These are phyloP conservation scores for Apogon talboti DNA, from an alignment of 2,797 vertebrate species.

Conservation along the genomic window DNA sequence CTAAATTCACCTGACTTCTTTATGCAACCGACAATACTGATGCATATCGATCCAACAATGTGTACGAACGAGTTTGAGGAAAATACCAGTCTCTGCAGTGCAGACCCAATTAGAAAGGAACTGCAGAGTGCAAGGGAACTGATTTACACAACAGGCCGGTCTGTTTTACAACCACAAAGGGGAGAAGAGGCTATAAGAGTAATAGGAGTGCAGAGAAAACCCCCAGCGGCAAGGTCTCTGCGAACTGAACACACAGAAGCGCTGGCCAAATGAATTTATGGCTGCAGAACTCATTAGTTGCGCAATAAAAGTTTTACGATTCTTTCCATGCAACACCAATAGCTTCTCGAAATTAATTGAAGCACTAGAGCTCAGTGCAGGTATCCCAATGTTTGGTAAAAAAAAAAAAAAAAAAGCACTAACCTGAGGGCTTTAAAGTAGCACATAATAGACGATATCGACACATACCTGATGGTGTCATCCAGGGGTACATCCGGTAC, in stretches of 20 bases:
- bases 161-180: slow-evolving; percentile 79
- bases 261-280: slow-evolving; percentile 84
- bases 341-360: slow-evolving; percentile 90
- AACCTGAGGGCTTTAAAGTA: slow-evolving; percentile 28
- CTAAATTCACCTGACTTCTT: slow-evolving; percentile 58
- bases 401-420: slow-evolving; percentile 24
- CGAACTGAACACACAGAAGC: slow-evolving; percentile 75
- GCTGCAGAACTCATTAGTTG: slow-evolving; percentile 84
- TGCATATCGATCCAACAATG: slow-evolving; percentile 60
- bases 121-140: slow-evolving; percentile 65
- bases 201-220: slow-evolving; percentile 72
- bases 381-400: slow-evolving; percentile 61
- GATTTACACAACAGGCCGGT: slow-evolving; percentile 75
- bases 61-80: slow-evolving; percentile 41
- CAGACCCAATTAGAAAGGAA: slow-evolving; percentile 74
- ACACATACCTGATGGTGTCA: slow-evolving; percentile 90
- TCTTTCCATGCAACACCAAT: slow-evolving; percentile 92
- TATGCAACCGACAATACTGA: slow-evolving; percentile 29
- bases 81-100: slow-evolving; percentile 62
- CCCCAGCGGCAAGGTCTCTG: slow-evolving; percentile 77
- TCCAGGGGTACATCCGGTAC: slow-evolving; percentile 93
- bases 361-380: slow-evolving; percentile 82
- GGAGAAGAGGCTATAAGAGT: slow-evolving; percentile 75
- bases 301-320: slow-evolving; percentile 95
- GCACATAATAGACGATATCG: neutral